Conservation (phyloP, 2,113 vertebrate genomes). For the Mirza zaza region DNA sequence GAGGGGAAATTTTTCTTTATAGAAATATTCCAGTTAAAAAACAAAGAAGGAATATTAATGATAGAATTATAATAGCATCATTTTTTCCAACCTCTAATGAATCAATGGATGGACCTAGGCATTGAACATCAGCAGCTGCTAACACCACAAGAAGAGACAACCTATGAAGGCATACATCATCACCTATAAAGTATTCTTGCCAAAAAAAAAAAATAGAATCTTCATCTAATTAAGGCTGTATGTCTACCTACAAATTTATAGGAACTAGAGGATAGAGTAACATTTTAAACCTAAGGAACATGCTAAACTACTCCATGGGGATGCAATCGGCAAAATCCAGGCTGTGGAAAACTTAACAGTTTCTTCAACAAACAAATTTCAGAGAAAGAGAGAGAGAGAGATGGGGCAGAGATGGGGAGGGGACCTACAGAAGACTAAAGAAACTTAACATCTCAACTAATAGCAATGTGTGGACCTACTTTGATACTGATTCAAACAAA, state of each 20-base stretch:
- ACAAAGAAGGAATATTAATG: slow-evolving; percentile 9
- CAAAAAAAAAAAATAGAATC: slow-evolving; percentile 16
- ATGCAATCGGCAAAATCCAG: background rate
- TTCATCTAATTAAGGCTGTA: slow-evolving; percentile 33
- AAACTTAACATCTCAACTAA: background rate
- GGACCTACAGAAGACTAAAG: background rate
- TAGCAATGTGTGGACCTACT: background rate
- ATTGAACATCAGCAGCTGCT: background rate
- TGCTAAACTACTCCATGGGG: background rate
- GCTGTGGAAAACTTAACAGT: slow-evolving; percentile 1
- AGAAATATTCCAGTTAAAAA: slow-evolving; percentile 41
- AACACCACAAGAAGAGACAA: background rate
- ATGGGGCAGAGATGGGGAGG: fast-evolving
- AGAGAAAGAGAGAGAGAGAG: background rate
- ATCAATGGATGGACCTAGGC: background rate
- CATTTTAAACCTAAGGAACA: slow-evolving; percentile 32
- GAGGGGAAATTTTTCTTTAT: background rate
- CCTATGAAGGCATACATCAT: background rate
- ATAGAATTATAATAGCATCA: background rate
- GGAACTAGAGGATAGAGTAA: background rate
- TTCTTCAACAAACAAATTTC: slow-evolving; percentile 44
- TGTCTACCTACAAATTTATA: background rate
- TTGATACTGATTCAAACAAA: slow-evolving; percentile 31
- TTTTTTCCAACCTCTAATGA: slow-evolving; percentile 1
- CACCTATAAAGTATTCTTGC: background rate